Evolutionary conservation across 2,797 vertebrate species (phyloP).

Genomic region (Mionectes olivaceus): DNA sequence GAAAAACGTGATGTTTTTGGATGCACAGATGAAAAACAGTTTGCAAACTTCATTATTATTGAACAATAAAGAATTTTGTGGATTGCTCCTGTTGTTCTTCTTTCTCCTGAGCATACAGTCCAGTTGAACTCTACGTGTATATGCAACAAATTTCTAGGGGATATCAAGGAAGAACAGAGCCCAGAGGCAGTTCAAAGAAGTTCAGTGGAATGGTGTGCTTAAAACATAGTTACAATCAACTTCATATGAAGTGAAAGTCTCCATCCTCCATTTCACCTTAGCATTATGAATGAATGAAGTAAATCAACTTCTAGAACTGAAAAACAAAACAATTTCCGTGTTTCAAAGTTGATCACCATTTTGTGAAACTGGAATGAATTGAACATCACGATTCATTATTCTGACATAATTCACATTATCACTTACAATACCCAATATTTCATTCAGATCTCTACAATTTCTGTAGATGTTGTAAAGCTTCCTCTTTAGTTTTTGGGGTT

Average conservation of each 20-base stretch:
- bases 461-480: not conserved
- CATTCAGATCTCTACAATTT: not conserved
- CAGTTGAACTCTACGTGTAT: not conserved
- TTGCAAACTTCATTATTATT: not conserved
- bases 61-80: not conserved
- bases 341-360: not conserved
- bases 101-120: not conserved
- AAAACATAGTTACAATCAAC: not conserved
- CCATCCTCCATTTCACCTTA: not conserved
- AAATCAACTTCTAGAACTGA: not conserved
- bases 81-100: not conserved
- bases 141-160: not conserved
- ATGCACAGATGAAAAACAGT: not conserved
- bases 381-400: not conserved
- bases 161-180: not conserved
- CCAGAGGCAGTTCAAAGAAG: not conserved
- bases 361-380: not conserved
- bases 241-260: not conserved
- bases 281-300: not conserved
- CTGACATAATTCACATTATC: not conserved
- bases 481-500: not conserved
- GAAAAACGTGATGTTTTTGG: not conserved
- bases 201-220: not conserved
- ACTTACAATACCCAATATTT: not conserved
- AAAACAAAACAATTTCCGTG: not conserved